phyloP scores from a whole-genome alignment of 2,888 invertebrate genomes.

The Rhagonycha fulva region DNA sequence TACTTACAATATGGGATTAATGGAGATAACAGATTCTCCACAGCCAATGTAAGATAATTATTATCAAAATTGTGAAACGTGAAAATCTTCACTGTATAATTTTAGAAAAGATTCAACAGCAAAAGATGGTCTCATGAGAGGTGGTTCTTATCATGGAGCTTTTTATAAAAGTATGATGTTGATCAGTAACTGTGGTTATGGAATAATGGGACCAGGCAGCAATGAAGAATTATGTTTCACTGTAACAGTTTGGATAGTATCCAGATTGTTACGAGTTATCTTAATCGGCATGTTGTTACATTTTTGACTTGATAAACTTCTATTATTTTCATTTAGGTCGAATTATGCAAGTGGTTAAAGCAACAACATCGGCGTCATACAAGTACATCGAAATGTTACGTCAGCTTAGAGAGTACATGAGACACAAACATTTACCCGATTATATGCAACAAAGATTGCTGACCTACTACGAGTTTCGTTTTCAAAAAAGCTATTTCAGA shows the following conservation, averaged over 20 bases:
- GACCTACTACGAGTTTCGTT: constrained; percentile 63
- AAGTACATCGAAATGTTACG: constrained; percentile 61
- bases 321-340: background rate
- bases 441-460: constrained; percentile 60
- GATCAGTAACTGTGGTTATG: constrained; percentile 40
- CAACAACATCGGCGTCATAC: constrained; percentile 51
- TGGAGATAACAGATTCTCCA: background rate
- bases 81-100: background rate
- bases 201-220: constrained; percentile 33
- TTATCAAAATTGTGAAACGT: too few species aligned
- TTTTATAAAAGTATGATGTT: constrained; percentile 40
- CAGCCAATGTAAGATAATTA: background rate
- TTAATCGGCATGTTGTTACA: background rate
- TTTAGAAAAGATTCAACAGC: background rate
- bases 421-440: constrained; percentile 61
- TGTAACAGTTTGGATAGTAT: constrained; percentile 41
- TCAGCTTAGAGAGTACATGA: constrained; percentile 62
- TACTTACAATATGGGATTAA: background rate
- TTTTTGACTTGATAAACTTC: background rate
- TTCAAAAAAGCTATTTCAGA: constrained; percentile 62
- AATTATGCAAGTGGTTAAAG: constrained; percentile 49
- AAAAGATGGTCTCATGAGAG: background rate
- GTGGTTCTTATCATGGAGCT: constrained; percentile 25
- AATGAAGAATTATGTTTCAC: constrained; percentile 36
- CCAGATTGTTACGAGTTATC: constrained; percentile 37